phyloP scores from a whole-genome alignment of 2,888 invertebrate species.

The Drosophila maculinotata region DNA sequence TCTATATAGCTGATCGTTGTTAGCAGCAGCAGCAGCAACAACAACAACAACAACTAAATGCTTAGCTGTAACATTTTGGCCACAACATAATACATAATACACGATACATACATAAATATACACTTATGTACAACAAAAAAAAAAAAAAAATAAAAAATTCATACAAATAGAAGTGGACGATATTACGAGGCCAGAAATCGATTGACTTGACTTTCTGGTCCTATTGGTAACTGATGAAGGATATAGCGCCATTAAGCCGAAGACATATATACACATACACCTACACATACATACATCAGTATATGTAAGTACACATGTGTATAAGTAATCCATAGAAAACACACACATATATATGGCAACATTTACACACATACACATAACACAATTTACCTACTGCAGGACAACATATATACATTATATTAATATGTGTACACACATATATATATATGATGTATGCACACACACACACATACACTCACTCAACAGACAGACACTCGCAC shows the following conservation, averaged over 20 bases:
- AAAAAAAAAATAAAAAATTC: neutral
- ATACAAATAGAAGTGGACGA: constrained; percentile 50
- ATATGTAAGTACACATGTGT: neutral
- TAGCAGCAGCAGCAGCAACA: neutral
- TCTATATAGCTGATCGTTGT: neutral
- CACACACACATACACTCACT: constrained; percentile 18
- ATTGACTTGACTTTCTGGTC: constrained; percentile 20
- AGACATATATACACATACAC: constrained; percentile 5
- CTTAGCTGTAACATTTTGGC: constrained; percentile 27
- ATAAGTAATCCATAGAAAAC: too few species aligned
- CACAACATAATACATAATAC: constrained; percentile 19
- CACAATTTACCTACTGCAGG: constrained; percentile 1
- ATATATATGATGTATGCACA: constrained; percentile 3
- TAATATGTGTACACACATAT: neutral
- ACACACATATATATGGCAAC: constrained; percentile 20
- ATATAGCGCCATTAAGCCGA: constrained; percentile 4
- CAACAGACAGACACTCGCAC: constrained; percentile 1
- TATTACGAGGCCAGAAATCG: constrained; percentile 28
- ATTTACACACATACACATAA: constrained; percentile 6
- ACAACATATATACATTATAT: neutral
- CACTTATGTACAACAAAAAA: constrained; percentile 46
- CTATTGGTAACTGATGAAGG: constrained; percentile 18
- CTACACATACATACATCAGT: neutral
- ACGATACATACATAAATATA: constrained; percentile 36
- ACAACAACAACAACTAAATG: constrained; percentile 19